Percentiles rank a stretch among this genome's conserved stretches.
Conservation (phyloP, 2,888 invertebrate species). For the Tenthredo distinguenda region DNA sequence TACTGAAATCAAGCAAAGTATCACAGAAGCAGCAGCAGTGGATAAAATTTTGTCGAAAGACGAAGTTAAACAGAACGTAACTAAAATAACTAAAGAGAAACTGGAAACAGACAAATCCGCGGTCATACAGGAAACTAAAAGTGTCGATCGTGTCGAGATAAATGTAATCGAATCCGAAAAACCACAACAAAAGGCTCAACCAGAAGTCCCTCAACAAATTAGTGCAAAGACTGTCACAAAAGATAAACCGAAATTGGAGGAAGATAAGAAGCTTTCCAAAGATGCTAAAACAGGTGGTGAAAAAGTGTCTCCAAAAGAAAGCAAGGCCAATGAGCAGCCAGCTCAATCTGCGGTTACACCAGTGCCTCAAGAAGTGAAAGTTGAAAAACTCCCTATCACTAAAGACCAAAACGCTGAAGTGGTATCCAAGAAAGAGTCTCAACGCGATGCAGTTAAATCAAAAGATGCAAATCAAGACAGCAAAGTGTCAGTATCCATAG, state of each 20-base stretch:
- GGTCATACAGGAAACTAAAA: conserved; percentile 18
- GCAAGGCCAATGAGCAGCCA: not conserved
- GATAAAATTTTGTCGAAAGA: not conserved
- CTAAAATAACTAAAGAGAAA: not conserved
- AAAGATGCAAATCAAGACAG: not conserved
- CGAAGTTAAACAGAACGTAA: not conserved
- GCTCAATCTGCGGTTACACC: not conserved
- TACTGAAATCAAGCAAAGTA: conserved; percentile 11
- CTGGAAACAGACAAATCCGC: not conserved
- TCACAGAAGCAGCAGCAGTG: conserved; percentile 10
- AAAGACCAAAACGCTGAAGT: not conserved
- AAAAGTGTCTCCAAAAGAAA: not conserved
- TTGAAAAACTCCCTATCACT: not conserved
- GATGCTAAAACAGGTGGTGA: not conserved
- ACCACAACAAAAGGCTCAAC: not conserved
- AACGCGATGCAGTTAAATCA: not conserved
- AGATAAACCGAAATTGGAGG: not conserved
- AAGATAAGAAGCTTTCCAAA: not conserved
- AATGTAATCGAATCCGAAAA: conserved; percentile 11
- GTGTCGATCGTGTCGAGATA: not conserved
- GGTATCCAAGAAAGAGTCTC: not conserved
- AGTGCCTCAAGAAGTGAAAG: not conserved
- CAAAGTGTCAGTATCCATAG: not conserved
- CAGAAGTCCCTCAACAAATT: not conserved
- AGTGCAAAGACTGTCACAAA: not conserved